Percentiles rank a stretch among this genome's conserved stretches.
phyloP scores from a whole-genome alignment of 1,140 invertebrate genomes.

The Drosophila chauvacae region DNA sequence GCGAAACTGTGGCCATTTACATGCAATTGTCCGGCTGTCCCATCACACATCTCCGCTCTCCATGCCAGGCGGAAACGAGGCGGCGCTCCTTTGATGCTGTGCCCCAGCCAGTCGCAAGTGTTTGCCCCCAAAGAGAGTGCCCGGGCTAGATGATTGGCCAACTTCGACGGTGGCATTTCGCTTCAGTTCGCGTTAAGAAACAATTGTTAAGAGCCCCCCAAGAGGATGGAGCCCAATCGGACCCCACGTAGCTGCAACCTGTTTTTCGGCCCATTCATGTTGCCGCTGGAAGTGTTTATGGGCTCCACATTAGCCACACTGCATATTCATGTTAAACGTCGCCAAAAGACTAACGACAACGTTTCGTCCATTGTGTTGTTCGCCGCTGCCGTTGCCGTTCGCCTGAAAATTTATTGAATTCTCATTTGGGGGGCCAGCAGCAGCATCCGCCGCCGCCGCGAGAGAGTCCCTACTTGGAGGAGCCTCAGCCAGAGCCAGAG shows the following conservation, averaged over 20 bases:
- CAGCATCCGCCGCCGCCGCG: constrained; percentile 18
- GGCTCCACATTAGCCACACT: constrained; percentile 84
- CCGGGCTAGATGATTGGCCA: constrained; percentile 54
- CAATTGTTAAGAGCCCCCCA: constrained; percentile 66
- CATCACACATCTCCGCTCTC: constrained; percentile 60
- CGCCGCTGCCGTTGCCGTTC: constrained; percentile 46
- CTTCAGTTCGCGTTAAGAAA: constrained; percentile 80
- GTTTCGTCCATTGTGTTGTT: constrained; percentile 69
- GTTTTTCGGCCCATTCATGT: constrained; percentile 75
- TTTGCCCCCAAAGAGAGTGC: constrained; percentile 19
- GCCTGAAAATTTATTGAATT: constrained; percentile 82
- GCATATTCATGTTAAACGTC: constrained; percentile 83
- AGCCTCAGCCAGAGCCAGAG: constrained; percentile 23
- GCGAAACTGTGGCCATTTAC: constrained; percentile 71
- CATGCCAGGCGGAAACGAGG: constrained; percentile 65
- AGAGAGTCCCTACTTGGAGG: constrained; percentile 36
- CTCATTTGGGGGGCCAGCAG: constrained; percentile 63
- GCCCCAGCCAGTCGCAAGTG: constrained; percentile 44
- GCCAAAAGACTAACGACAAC: constrained; percentile 80
- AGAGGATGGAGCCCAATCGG: constrained; percentile 33
- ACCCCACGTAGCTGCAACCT: constrained; percentile 72
- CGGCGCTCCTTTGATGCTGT: constrained; percentile 59
- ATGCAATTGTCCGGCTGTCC: constrained; percentile 66
- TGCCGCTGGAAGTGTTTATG: constrained; percentile 83
- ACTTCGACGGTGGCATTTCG: constrained; percentile 77